Conservation (phyloP, 2,888 invertebrate species). For the Pocota personata region DNA sequence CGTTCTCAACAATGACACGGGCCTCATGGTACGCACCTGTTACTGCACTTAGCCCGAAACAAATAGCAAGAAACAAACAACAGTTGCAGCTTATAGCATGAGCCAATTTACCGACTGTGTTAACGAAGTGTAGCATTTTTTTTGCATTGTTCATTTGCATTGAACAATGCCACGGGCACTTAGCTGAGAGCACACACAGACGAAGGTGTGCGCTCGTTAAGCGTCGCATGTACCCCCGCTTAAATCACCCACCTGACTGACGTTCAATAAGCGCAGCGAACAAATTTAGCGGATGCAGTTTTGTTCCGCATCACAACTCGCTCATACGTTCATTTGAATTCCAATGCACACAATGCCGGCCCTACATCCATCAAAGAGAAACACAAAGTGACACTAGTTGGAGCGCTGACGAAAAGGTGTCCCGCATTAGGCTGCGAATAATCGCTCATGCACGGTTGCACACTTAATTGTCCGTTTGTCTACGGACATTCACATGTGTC, state of each 20-base stretch:
- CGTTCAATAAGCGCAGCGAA: slow-evolving; percentile 25
- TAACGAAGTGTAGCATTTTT: slow-evolving; percentile 52
- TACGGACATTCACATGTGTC: slow-evolving; percentile 27
- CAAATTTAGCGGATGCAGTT: slow-evolving; percentile 57
- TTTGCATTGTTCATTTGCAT: slow-evolving; percentile 23
- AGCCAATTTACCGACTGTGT: slow-evolving; percentile 23
- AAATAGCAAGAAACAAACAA: slow-evolving; percentile 20
- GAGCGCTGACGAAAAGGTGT: slow-evolving; percentile 12
- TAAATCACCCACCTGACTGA: slow-evolving; percentile 49
- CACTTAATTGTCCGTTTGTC: slow-evolving; percentile 34
- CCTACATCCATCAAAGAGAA: slow-evolving; percentile 20
- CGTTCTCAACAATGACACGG: slow-evolving; percentile 14
- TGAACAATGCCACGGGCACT: slow-evolving; percentile 50
- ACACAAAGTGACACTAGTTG: background rate
- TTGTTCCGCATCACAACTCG: slow-evolving; percentile 39
- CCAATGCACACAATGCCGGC: slow-evolving; percentile 1
- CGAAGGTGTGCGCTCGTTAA: slow-evolving; percentile 50
- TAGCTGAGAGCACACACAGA: slow-evolving; percentile 22
- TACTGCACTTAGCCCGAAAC: slow-evolving; percentile 17
- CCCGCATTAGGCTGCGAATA: slow-evolving; percentile 30
- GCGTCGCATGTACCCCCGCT: background rate
- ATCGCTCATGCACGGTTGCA: slow-evolving; percentile 35
- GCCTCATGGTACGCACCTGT: slow-evolving; percentile 39
- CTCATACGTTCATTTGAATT: background rate
- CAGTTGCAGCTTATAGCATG: slow-evolving; percentile 11